phyloP scores from a whole-genome alignment of 2,888 invertebrate genomes.

The Limnephilus lunatus region DNA sequence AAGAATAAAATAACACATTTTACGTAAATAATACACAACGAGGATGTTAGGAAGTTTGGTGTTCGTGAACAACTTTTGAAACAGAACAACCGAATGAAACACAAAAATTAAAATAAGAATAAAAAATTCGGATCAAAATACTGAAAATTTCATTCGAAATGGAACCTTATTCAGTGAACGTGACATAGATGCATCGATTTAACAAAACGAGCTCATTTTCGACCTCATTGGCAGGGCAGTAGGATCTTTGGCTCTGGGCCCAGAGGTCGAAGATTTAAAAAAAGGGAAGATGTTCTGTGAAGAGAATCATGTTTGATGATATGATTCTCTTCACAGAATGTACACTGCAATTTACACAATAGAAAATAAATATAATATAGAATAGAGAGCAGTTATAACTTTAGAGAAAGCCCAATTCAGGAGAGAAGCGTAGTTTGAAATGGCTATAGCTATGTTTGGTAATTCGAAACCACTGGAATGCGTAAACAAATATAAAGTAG shows the following conservation, averaged over 20 bases:
- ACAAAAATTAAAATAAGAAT: not conserved
- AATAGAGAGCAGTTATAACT: not conserved
- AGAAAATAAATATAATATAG: not conserved
- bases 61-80: not conserved
- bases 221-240: not conserved
- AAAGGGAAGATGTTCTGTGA: not conserved
- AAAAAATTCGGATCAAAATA: not conserved
- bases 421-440: not conserved
- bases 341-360: not conserved
- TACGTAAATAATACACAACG: not conserved
- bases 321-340: not conserved
- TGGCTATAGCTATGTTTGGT: not conserved
- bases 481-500: too few species aligned
- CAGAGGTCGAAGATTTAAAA: not conserved
- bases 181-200: not conserved
- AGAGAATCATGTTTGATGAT: too few species aligned
- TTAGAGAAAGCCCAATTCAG: too few species aligned
- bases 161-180: not conserved
- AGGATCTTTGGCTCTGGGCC: not conserved
- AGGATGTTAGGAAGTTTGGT: not conserved
- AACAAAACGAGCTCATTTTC: not conserved
- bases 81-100: not conserved
- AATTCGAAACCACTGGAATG: not conserved
- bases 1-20: not conserved
- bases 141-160: not conserved